These are phyloP conservation scores for Callosobruchus maculatus DNA, from an alignment of 2,888 invertebrate genomes.

Conservation along the genomic window DNA sequence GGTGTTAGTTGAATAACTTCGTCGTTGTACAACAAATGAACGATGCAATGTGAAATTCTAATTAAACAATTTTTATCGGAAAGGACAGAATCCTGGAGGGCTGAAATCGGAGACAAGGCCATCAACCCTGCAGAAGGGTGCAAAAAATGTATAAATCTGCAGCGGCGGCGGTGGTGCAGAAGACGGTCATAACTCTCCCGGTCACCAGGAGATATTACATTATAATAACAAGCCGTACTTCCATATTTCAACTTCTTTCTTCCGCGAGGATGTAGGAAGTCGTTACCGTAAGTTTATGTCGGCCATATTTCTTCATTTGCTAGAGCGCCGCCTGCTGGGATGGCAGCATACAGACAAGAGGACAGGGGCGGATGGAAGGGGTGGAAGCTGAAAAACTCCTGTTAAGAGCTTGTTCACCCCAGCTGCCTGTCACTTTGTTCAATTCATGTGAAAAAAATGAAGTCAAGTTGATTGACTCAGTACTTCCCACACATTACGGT, in stretches of 20 bases:
- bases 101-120: neutral
- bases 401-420: too few species aligned
- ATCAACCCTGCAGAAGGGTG: neutral
- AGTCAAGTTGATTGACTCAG: too few species aligned
- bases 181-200: neutral
- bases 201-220: conserved; percentile 16
- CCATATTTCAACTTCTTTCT: conserved; percentile 43
- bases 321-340: neutral
- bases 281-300: conserved; percentile 48
- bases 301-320: conserved; percentile 50
- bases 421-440: too few species aligned
- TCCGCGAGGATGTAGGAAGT: conserved; percentile 37
- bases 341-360: neutral
- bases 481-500: too few species aligned
- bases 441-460: too few species aligned
- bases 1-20: too few species aligned
- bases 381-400: neutral
- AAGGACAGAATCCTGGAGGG: neutral
- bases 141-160: neutral
- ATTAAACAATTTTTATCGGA: too few species aligned
- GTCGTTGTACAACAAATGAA: too few species aligned
- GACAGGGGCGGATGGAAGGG: neutral
- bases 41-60: too few species aligned
- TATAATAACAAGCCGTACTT: conserved; percentile 41
- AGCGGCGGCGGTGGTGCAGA: neutral